Conservation (phyloP, 2,888 invertebrate genomes). For the Tolmerus cingulatus region DNA sequence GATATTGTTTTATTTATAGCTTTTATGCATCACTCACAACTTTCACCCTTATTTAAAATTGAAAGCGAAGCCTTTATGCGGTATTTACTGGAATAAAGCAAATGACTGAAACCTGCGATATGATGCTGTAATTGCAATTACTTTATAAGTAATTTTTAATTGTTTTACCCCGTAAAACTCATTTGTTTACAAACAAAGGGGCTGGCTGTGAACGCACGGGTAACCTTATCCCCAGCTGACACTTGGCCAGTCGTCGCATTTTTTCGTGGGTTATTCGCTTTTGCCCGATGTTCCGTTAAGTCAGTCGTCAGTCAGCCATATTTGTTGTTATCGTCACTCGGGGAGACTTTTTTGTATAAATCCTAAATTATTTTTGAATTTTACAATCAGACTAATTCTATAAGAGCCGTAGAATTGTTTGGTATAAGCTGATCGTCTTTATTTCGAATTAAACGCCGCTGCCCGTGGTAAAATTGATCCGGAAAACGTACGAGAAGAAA, state of each 20-base stretch:
- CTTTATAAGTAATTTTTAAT: neutral
- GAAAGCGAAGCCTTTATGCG: neutral
- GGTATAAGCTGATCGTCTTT: conserved; percentile 13
- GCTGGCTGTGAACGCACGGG: conserved; percentile 5
- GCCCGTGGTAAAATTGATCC: neutral
- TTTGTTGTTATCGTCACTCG: conserved; percentile 52
- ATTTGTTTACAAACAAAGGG: conserved; percentile 45
- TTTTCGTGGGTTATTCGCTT: conserved; percentile 41
- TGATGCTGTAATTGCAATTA: neutral
- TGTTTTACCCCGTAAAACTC: neutral
- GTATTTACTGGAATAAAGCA: neutral
- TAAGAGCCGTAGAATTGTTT: conserved; percentile 20
- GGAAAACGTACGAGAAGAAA: neutral
- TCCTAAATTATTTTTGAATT: conserved; percentile 45
- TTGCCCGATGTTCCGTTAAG: conserved; percentile 17
- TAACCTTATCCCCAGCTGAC: conserved; percentile 6
- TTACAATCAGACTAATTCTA: conserved; percentile 41
- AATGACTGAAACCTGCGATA: neutral
- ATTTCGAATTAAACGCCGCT: conserved; percentile 2
- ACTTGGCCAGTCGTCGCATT: conserved; percentile 35
- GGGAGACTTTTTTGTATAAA: conserved; percentile 49
- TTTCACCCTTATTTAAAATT: neutral
- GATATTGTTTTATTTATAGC: neutral
- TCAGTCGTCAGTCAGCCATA: conserved; percentile 49
- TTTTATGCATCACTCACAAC: neutral